Evolutionary conservation across 2,113 vertebrate genomes (phyloP).

Genomic region (Peucedramus taeniatus): DNA sequence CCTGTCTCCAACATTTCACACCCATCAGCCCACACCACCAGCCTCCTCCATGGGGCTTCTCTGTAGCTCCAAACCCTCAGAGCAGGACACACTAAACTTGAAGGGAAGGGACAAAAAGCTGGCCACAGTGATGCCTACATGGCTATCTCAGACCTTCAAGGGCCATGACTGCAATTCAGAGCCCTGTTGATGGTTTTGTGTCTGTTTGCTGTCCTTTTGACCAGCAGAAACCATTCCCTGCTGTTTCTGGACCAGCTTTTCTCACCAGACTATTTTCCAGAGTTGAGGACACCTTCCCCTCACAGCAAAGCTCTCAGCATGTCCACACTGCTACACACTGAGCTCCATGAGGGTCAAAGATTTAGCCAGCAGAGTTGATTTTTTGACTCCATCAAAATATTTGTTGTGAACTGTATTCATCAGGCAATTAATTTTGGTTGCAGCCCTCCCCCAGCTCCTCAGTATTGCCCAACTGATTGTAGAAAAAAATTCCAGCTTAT

Average conservation of each 20-base stretch:
- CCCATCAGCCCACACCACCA: rapidly evolving
- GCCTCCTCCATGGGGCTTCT: neutral
- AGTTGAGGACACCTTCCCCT: neutral
- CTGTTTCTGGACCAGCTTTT: neutral
- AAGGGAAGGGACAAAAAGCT: neutral
- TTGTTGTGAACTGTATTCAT: neutral
- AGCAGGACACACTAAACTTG: neutral
- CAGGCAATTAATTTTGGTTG: neutral
- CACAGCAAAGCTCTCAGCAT: rapidly evolving
- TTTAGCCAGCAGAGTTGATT: neutral
- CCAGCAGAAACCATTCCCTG: neutral
- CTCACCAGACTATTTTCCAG: neutral
- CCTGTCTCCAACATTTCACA: neutral
- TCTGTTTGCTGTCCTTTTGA: neutral
- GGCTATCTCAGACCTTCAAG: neutral
- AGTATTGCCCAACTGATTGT: neutral
- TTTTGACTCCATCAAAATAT: neutral
- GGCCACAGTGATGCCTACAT: neutral
- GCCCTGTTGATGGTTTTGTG: neutral
- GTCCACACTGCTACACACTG: neutral
- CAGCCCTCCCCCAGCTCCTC: neutral
- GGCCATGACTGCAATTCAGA: neutral
- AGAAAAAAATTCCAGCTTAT: neutral
- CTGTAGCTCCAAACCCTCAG: neutral
- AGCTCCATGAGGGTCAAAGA: neutral